phyloP scores from a whole-genome alignment of 2,888 invertebrate genomes.

The Miltochrista miniata region DNA sequence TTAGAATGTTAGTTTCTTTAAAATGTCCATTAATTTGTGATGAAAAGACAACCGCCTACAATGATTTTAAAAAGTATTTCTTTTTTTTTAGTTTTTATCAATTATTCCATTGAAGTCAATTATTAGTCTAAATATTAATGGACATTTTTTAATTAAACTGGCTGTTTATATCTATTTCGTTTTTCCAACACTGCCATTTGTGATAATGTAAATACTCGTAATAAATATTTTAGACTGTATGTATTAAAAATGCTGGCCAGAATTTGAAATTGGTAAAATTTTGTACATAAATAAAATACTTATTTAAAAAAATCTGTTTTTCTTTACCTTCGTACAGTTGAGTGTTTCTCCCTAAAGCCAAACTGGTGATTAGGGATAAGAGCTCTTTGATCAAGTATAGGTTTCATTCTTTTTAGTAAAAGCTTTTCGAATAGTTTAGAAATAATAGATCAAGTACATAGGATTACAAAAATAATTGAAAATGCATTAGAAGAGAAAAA shows the following conservation, averaged over 20 bases:
- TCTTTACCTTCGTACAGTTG: no score
- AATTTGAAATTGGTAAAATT: conserved; percentile 38
- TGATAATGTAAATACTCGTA: conserved; percentile 31
- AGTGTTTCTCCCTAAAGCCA: no score
- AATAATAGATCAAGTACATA: no score
- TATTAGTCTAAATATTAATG: not conserved
- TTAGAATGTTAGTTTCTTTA: not conserved
- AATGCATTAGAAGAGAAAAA: no score
- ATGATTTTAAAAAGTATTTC: not conserved
- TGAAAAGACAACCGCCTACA: not conserved
- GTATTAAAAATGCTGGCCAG: conserved; percentile 22
- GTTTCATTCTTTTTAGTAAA: no score
- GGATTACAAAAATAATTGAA: no score
- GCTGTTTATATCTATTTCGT: conserved; percentile 4
- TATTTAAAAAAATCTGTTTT: conserved; percentile 13
- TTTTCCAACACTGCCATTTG: conserved; percentile 25
- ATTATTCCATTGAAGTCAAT: not conserved
- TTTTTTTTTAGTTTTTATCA: no score
- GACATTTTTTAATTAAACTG: not conserved
- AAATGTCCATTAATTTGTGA: conserved; percentile 5
- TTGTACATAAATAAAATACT: conserved; percentile 47
- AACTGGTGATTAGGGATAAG: no score
- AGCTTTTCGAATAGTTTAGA: no score
- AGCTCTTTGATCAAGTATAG: no score
- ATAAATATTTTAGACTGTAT: conserved; percentile 16